Base-by-base conservation (phyloP, 2,797 vertebrate genomes). In the Onychomys leucogaster region DNA sequence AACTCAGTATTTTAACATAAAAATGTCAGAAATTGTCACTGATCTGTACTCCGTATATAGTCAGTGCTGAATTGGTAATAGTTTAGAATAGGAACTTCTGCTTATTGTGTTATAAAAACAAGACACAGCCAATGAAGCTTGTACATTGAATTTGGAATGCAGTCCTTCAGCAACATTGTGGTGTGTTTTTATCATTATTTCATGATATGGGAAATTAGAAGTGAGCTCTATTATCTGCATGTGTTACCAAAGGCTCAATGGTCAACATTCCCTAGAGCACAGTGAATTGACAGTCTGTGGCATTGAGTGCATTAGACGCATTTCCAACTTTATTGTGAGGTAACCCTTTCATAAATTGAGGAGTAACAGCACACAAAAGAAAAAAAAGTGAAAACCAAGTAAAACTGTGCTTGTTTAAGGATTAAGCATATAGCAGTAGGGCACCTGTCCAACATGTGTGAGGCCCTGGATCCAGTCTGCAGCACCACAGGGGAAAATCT, bases 1-100 rank as follows among this genome's bases (percentile, higher is more conserved):
- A 89, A 37, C 4, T 67, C 77, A 84, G 25, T 67, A n/a, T 80
- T 61, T 81, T 88, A 71, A 78, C 55, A n/a, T 75, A 73, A 69
- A 49, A 13, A 43, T 27, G 75, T 10, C 41, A 77, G 61, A 2
- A 8, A 46, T 14, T 46, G 85, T 14, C 11, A 61, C 14, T 75
- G 14, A 23, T 71, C 3, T 43, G 16, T n/a, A 76, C 16, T n/a
- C 21, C 34, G 37, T 21, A 23, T 11, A 37, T 6, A 21, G 10
- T 25, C 41, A 21, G 1, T 43, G 3, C 23, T 2, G 7, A 67
- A 14, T 10, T 46, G 57, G 43, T 21, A 13, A 57, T 80, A 23
- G 1, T 49, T 61, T 25, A 37, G 29, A 6, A 32, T 29, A 43
- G 1, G 23, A 73, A 41, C 27, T 46, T 63, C 9, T 59, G 7